Base-by-base conservation (phyloP, 2,797 vertebrate species). In the Urosaurus nigricauda region DNA sequence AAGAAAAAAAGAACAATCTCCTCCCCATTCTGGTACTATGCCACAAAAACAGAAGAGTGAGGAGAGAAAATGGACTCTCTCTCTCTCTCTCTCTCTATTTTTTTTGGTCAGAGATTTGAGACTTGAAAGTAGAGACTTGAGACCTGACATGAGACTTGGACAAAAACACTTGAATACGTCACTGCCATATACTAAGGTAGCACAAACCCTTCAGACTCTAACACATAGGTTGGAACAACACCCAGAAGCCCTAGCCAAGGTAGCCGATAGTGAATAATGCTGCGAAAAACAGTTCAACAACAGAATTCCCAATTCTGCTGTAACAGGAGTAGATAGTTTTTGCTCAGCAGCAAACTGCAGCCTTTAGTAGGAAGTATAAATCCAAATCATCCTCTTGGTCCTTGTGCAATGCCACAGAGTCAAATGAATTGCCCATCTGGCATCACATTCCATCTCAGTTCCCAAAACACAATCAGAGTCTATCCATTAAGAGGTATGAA, bases 361-460 rank as follows among this genome's bases (percentile, higher is more conserved):
- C 32, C 58, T 68, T 74, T 77, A 65, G 12, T 51, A 7, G 16
- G 37, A 58, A 19, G 63, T 78, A 19, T 37, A 85, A 84, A 73
- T 16, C 65, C 40, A 80, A 29, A 37, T 26, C 11, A 81, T 85
- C 47, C 21, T 21, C 71, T 53, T 47, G 56, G n/a, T 87, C 83
- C 56, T 29, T 85, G 79, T 53, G 53, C 8, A 91, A 47, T 53
- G 11, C 40, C 21, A 92, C 37, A 0, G 19, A 37, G 47, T 84
- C 87, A 92, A 91, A 92, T 83, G 74, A 81, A 84, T 53, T 79
- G 37, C 74, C 84, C 90, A 87, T 85, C 84, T 91, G 83, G 84
- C 94, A 80, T 91, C 85, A 63, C 78, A 92, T 94, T 95, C 94
- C 73, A 79, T 75, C 53, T 87, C 35, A 82, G 35, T 93, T 89